phyloP scores from a whole-genome alignment of 2,797 vertebrate species.

The Sebastolobus alascanus region DNA sequence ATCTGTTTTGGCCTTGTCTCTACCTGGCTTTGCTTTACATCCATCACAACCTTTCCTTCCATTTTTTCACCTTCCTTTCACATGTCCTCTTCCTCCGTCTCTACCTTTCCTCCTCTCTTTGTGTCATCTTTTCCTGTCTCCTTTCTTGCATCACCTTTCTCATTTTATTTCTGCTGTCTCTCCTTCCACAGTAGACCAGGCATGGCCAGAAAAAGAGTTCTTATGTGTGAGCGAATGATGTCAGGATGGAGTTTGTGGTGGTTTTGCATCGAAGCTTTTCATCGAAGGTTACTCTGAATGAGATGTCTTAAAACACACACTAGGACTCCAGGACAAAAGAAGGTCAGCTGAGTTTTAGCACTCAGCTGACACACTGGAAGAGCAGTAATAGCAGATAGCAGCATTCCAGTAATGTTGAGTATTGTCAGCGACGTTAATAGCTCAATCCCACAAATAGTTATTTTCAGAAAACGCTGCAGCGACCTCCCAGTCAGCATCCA shows the following conservation, averaged over 20 bases:
- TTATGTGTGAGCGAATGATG: not conserved
- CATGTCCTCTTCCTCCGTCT: not conserved
- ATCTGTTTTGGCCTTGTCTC: slow-evolving; percentile 53
- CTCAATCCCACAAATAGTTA: slow-evolving; percentile 36
- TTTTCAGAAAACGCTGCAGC: slow-evolving; percentile 35
- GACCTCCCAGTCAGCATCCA: slow-evolving; percentile 33
- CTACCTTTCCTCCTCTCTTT: not conserved
- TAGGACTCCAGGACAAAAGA: slow-evolving; percentile 26
- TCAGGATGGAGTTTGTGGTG: slow-evolving; percentile 18
- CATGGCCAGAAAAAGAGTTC: not conserved
- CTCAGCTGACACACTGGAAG: slow-evolving; percentile 12
- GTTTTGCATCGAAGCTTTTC: slow-evolving; percentile 48
- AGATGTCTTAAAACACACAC: slow-evolving; percentile 29
- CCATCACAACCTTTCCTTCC: slow-evolving; percentile 33
- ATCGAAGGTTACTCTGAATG: slow-evolving; percentile 16
- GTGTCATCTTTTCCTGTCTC: slow-evolving; percentile 11
- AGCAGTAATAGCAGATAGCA: slow-evolving; percentile 17
- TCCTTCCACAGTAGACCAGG: slow-evolving; percentile 6
- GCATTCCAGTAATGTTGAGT: slow-evolving; percentile 11
- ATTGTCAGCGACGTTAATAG: slow-evolving; percentile 32
- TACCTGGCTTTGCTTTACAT: slow-evolving; percentile 48
- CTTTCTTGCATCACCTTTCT: slow-evolving; percentile 35
- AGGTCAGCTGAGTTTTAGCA: slow-evolving; percentile 26
- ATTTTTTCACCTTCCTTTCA: not conserved
- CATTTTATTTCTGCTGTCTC: slow-evolving; percentile 10